Evolutionary conservation across 2,113 vertebrate species (phyloP), one percentile per base, ranked within the genome.

Genomic region (Deroptyus accipitrinus): DNA sequence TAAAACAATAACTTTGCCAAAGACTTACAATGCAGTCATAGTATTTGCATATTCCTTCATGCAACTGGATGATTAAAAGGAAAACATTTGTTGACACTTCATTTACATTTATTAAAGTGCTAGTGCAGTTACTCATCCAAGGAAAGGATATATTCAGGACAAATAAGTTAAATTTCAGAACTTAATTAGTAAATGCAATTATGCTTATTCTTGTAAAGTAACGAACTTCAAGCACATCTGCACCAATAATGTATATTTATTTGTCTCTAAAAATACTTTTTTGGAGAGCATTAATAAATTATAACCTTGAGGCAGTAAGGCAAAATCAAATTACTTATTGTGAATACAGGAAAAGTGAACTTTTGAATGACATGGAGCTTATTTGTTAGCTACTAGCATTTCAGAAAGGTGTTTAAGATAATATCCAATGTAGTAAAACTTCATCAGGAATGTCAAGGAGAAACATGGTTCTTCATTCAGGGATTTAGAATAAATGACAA

Each of bases 1-100:
- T 94, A 78, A 92, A 92, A 85, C 69, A 87, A 31, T 81, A 92
- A 69, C 49, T 93, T 94, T 87, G 31, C 31, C 41, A 79, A 96
- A 82, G 37, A 67, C 48, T 86, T 93, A 79, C 24, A 83, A 78
- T 83, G 66, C 39, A 95, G 76, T 87, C 73, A 33, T 42, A 75
- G 27, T 37, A 93, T 90, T 87, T 94, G 77, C 91, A 96, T 88
- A 86, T 92, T 92, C 31, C 67, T 96, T 87, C 10, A 10, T 78
- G 44, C 30, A 94, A 83, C 54, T 59, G 49, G 70, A 55, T 83
- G 67, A 96, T 93, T 96, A 91, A 93, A 96, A 94, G 55, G 48
- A 83, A 94, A 96, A 96, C 90, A 96, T 94, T 95, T 94, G n/a
- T 94, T 96, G 91, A 96, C 44, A 94, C 55, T 94, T 88, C 30